Evolutionary conservation across 2,113 vertebrate species (phyloP).

Genomic region (Apteryx mantelli): DNA sequence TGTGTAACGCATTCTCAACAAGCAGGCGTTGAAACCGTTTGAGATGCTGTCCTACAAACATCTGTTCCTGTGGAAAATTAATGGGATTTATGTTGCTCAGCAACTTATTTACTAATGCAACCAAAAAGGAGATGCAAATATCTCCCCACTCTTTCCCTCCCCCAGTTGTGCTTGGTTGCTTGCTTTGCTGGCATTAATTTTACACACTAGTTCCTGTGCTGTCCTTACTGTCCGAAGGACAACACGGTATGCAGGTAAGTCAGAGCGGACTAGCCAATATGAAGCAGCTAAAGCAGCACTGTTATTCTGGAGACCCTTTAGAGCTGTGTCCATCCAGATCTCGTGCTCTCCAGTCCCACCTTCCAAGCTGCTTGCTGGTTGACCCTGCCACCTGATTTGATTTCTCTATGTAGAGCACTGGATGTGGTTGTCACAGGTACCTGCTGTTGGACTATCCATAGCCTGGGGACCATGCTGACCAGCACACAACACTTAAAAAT

Average conservation of each 20-base stretch:
- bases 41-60: background rate
- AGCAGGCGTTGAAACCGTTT: background rate
- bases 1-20: background rate
- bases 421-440: background rate
- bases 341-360: background rate
- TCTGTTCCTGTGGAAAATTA: slow-evolving; percentile 26
- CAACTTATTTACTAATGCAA: slow-evolving; percentile 8
- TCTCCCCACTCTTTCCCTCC: background rate
- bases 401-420: background rate
- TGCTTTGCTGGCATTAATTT: background rate
- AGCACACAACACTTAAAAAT: background rate
- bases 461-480: background rate
- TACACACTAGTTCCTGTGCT: background rate
- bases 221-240: background rate
- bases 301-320: background rate
- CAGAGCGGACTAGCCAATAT: background rate
- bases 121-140: background rate
- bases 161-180: background rate
- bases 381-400: background rate
- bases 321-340: background rate
- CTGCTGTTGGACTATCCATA: background rate
- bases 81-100: background rate
- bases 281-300: background rate
- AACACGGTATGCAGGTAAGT: background rate
- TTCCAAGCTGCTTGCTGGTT: background rate